Base-by-base conservation (phyloP, 2,888 invertebrate genomes). In the Leptogaster cylindrica region DNA sequence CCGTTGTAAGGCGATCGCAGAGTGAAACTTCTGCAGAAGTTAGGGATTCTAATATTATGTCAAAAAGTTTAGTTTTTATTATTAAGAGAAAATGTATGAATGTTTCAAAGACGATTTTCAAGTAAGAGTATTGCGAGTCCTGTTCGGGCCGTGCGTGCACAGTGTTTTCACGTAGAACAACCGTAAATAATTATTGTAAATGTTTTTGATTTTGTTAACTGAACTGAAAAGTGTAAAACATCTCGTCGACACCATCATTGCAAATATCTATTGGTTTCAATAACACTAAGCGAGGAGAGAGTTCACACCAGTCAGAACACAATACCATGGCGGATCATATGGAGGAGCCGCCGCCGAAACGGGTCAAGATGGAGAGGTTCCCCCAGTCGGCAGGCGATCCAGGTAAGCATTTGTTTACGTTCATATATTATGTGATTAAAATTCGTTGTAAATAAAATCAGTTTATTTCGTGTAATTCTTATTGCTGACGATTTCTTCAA, bases 331-430 rank as follows among this genome's bases (percentile, higher is more conserved):
- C 93, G 86, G 95, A 95, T 88, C 92, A 92, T 86, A 88, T 92
- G 84, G 93, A 93, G 86, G 95, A 95, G 85, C 95, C 95, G 88
- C 94, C 95, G 83, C 93, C 90, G 82, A 95, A 96, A 89, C 90
- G 95, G 89, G 91, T 90, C 81, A 95, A 95, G 85, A 89, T 95
- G 75, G 72, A 73, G 44, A 68, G 72, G 39, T 72, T 71, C 68
- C 70, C 70, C 27, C 72, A 70, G 68, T 69, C 73, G 55, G 68
- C 70, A 66, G 70, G 71, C 74, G 72, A 68, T 31, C 68, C 66
- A 68, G 68, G 70, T 70, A 68, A 58, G 12, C 14, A 14, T 18
- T n/a, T 25, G 5, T 2, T 25, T 25, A 16, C 25, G 8, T 65
- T 6, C 10, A 23, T 14, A 31, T 65, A 39, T 36, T 27, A 14